phyloP scores from a whole-genome alignment of 2,113 vertebrate species.

The Cryptotis parvus region DNA sequence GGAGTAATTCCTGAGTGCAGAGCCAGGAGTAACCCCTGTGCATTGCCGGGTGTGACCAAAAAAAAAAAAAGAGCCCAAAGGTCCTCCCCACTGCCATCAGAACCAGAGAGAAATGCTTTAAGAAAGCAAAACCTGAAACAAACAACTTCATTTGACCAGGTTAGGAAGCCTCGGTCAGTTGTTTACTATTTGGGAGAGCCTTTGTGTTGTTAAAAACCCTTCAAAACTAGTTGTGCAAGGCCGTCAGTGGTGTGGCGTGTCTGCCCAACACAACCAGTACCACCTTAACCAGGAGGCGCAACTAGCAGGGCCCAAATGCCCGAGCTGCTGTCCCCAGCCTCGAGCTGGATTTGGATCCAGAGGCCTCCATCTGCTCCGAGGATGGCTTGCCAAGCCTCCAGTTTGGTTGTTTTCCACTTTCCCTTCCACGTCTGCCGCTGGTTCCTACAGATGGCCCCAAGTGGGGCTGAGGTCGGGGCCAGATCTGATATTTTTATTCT shows the following conservation, averaged over 20 bases:
- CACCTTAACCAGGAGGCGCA: slow-evolving; percentile 1
- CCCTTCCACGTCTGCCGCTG: neutral
- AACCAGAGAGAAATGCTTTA: slow-evolving; percentile 42
- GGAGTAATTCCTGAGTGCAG: too few species aligned
- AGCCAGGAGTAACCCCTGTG: too few species aligned
- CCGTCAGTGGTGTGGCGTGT: neutral
- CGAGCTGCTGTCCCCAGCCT: too few species aligned
- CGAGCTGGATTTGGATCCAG: too few species aligned
- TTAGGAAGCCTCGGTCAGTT: slow-evolving; percentile 66
- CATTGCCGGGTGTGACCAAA: too few species aligned
- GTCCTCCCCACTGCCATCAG: slow-evolving; percentile 66
- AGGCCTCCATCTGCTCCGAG: too few species aligned
- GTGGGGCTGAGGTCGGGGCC: neutral
- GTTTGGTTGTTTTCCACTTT: neutral
- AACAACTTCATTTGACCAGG: slow-evolving; percentile 11
- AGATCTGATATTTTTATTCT: slow-evolving; percentile 23
- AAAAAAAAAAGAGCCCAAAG: too few species aligned
- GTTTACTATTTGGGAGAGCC: slow-evolving; percentile 44
- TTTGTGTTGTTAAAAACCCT: slow-evolving; percentile 62
- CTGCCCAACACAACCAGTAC: neutral
- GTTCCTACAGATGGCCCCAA: neutral
- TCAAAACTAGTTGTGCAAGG: neutral
- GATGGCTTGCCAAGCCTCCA: too few species aligned
- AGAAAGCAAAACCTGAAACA: slow-evolving; percentile 19
- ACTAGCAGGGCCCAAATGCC: neutral